Percentiles rank a stretch among this genome's conserved stretches.
These are phyloP conservation scores for Callosobruchus maculatus DNA, from an alignment of 2,888 invertebrate species.

Conservation along the genomic window DNA sequence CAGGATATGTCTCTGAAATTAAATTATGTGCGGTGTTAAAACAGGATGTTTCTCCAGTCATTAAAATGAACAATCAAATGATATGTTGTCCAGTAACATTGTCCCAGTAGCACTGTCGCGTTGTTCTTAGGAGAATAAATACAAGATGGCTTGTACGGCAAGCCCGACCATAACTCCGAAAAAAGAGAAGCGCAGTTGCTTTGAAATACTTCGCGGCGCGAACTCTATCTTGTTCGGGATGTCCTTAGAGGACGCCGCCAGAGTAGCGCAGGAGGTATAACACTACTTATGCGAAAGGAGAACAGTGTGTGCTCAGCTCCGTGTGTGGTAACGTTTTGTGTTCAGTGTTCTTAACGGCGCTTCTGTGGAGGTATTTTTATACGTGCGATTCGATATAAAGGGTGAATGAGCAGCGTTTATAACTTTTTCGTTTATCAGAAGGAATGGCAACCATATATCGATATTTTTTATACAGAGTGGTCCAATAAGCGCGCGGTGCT, in stretches of 20 bases:
- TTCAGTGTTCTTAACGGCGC: constrained; percentile 7
- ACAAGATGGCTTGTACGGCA: constrained; percentile 23
- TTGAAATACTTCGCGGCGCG: constrained; percentile 32
- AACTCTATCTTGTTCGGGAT: constrained; percentile 35
- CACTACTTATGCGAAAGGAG: constrained; percentile 1
- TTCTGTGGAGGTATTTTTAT: neutral
- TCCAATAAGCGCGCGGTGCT: no score
- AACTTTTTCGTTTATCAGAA: no score
- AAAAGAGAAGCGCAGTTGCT: constrained; percentile 31
- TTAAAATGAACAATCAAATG: neutral
- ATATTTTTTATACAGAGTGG: no score
- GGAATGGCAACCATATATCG: no score
- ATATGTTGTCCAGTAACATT: neutral
- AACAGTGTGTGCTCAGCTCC: neutral
- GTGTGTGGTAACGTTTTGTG: constrained; percentile 25
- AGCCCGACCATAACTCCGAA: constrained; percentile 9
- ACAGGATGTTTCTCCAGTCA: no score
- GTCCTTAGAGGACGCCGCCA: constrained; percentile 34
- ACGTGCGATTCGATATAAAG: no score
- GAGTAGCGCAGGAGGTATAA: constrained; percentile 34
- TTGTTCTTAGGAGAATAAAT: constrained; percentile 26
- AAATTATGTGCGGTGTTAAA: no score
- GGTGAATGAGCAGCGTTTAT: no score
- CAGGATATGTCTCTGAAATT: no score
- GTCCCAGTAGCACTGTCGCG: neutral